phyloP scores from a whole-genome alignment of 1,140 invertebrate genomes.

The Rhopalosiphum padi region DNA sequence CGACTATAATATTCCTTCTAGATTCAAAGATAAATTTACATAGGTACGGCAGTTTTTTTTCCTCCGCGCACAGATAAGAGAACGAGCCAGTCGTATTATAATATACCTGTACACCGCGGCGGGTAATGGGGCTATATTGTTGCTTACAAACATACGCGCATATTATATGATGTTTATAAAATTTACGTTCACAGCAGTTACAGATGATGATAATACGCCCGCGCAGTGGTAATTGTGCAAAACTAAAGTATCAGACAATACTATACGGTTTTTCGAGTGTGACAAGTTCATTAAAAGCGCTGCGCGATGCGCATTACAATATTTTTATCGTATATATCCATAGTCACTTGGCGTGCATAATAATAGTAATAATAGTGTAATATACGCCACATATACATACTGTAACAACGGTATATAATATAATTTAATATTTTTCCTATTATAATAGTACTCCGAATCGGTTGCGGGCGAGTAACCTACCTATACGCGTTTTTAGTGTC shows the following conservation, averaged over 20 bases:
- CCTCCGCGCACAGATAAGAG: neutral
- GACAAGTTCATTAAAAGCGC: neutral
- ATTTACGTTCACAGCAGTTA: neutral
- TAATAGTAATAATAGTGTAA: neutral
- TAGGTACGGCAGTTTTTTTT: neutral
- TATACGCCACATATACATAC: neutral
- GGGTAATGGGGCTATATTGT: neutral
- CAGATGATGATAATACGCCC: neutral
- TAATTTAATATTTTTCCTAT: neutral
- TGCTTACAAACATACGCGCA: neutral
- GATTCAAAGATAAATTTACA: slow-evolving; percentile 6
- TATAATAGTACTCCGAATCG: neutral
- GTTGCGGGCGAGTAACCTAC: neutral
- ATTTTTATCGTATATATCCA: neutral
- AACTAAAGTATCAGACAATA: neutral
- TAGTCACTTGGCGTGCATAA: neutral
- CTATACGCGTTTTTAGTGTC: neutral
- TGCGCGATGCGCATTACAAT: neutral
- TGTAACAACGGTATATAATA: neutral
- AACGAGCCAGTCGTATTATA: neutral
- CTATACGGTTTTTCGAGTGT: neutral
- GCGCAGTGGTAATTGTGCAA: neutral
- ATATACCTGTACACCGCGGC: no score
- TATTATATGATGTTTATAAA: neutral
- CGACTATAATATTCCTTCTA: neutral